phyloP scores from a whole-genome alignment of 2,888 invertebrate genomes.

The Ischnus inquisitorius region DNA sequence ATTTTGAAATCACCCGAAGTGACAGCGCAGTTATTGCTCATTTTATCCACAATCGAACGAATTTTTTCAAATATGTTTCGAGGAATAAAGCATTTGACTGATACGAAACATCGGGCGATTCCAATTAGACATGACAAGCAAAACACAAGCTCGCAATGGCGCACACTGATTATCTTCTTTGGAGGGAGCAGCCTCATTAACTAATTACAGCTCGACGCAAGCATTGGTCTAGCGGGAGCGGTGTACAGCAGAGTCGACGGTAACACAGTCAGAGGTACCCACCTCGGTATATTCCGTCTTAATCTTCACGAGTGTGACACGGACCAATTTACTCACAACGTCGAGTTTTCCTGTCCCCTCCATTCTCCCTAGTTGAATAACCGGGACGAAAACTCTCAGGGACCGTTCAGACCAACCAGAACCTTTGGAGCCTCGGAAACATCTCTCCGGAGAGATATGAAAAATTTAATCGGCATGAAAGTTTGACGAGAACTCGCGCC shows the following conservation, averaged over 20 bases:
- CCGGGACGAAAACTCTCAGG: constrained; percentile 36
- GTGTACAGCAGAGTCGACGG: constrained; percentile 24
- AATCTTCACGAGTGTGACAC: constrained; percentile 66
- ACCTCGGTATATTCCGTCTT: constrained; percentile 49
- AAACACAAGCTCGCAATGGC: constrained; percentile 53
- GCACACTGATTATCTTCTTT: constrained; percentile 68
- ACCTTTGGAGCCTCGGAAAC: constrained; percentile 40
- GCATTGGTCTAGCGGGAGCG: constrained; percentile 42
- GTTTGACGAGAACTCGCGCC: constrained; percentile 52
- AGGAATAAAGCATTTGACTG: neutral
- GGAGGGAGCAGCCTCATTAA: constrained; percentile 67
- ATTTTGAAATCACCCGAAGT: too few species aligned
- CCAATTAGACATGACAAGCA: constrained; percentile 71
- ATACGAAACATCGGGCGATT: constrained; percentile 56
- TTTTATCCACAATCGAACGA: too few species aligned
- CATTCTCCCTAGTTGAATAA: neutral
- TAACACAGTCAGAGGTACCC: constrained; percentile 26
- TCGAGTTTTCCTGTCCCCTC: constrained; percentile 42
- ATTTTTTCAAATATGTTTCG: too few species aligned
- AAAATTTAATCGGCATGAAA: constrained; percentile 67
- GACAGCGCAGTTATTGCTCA: too few species aligned
- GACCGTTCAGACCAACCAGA: constrained; percentile 52
- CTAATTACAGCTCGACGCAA: constrained; percentile 66
- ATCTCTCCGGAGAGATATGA: constrained; percentile 55
- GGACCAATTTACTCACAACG: constrained; percentile 62